Evolutionary conservation across 2,797 vertebrate genomes (phyloP).

Genomic region (Sebastes cheni): DNA sequence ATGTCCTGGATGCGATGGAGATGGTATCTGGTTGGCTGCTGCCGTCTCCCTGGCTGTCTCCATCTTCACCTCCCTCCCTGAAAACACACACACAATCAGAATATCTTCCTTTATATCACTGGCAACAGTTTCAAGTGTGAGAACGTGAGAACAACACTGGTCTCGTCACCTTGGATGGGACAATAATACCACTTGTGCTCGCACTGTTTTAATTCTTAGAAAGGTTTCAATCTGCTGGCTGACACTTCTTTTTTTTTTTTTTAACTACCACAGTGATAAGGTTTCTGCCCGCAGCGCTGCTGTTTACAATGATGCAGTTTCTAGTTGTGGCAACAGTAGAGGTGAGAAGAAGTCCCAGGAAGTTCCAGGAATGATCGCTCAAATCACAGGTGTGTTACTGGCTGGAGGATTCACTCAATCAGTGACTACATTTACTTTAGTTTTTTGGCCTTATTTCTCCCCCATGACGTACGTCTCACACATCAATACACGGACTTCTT

Average conservation of each 20-base stretch:
- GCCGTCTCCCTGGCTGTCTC: slow-evolving; percentile 96
- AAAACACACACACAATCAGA: slow-evolving; percentile 21
- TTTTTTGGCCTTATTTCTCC: no score
- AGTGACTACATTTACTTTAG: neutral
- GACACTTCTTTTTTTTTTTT: neutral
- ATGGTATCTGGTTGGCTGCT: slow-evolving; percentile 98
- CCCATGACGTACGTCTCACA: no score
- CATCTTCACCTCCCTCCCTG: slow-evolving; percentile 94
- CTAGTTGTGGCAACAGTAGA: slow-evolving; percentile 11
- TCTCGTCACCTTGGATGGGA: neutral
- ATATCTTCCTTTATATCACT: neutral
- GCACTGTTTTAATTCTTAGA: neutral
- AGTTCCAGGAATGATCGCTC: neutral
- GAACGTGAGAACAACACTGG: neutral
- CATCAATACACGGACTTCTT: no score
- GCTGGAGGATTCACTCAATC: neutral
- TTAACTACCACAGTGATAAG: neutral
- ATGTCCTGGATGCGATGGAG: slow-evolving; percentile 97
- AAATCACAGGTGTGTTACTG: neutral
- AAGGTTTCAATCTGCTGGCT: neutral
- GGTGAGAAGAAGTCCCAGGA: neutral
- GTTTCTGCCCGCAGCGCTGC: neutral
- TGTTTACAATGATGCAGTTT: neutral
- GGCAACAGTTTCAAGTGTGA: neutral
- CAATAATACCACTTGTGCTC: neutral